Evolutionary conservation across 1,140 invertebrate genomes (phyloP), one percentile per base, ranked within the genome.

Genomic region (Lepidotrigona ventralis): DNA sequence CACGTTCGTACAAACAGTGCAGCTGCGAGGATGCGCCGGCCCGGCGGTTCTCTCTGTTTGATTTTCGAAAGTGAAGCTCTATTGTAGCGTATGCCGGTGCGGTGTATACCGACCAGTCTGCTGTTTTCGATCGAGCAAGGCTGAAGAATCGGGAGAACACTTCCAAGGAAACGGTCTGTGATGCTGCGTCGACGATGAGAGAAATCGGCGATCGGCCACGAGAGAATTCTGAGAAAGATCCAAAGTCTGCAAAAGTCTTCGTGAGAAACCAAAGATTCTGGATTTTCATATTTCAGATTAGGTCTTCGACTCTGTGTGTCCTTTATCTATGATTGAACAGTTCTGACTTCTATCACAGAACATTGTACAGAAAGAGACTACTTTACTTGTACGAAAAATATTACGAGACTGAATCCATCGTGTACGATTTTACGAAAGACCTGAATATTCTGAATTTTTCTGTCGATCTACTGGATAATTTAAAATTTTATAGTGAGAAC

Each of bases 51-150:
- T 82, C 86, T 88, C 80, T 93, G 90, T 93, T 93, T 92, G 92
- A 93, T 92, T 93, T 93, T 91, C 91, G 91, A 92, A 92, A 92
- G 91, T 92, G 90, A 92, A 92, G 91, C 92, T 88, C 81, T 83
- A 88, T 88, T 87, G 86, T 86, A 88, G 73, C 85, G 74, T 83
- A 84, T 77, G 77, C 26, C 86, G 78, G 68, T 63, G 78, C 74
- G 81, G 66, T 53, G 79, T 69, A 80, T 54, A 84, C n/a, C 33
- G 81, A 21, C 70, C 46, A 53, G 76, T 60, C 58, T 56, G 69
- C 53, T 33, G 58, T 33, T 66, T 84, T 72, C 58, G 29, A 64
- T 84, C 82, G 68, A 29, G 33, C 6, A n/a, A 60, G 63, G n/a
- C 69, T 53, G 15, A 84, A 81, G 79, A 84, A 84, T 84, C 83